These are phyloP conservation scores for Paratilapia polleni DNA, from an alignment of 2,113 vertebrate species.

Conservation along the genomic window DNA sequence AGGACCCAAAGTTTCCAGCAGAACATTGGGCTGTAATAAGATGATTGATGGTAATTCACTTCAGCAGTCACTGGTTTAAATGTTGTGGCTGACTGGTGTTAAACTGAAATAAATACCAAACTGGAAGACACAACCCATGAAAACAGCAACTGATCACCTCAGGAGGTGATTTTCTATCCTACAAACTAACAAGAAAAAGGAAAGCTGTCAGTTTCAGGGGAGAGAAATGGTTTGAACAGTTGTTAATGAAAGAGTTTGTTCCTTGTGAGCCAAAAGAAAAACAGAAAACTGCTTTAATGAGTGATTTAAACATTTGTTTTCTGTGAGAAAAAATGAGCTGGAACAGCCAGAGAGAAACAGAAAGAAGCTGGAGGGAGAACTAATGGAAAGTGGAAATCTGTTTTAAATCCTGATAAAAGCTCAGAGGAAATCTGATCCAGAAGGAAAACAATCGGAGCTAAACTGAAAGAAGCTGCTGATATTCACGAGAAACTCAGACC, in stretches of 20 bases:
- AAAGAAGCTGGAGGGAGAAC: background rate
- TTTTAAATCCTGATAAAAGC: background rate
- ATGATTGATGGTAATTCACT: background rate
- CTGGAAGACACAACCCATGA: background rate
- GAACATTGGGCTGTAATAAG: background rate
- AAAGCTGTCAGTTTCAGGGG: rapidly evolving
- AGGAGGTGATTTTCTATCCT: background rate
- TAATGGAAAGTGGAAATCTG: background rate
- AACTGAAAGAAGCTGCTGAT: background rate
- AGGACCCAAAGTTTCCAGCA: background rate
- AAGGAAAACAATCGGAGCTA: background rate
- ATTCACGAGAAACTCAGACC: background rate
- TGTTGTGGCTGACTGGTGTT: background rate
- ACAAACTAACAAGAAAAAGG: background rate
- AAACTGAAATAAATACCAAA: too few species aligned
- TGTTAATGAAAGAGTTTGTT: background rate
- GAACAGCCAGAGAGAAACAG: background rate
- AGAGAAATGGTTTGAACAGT: background rate
- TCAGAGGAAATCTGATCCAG: background rate
- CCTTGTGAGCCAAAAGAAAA: background rate
- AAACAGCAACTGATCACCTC: background rate
- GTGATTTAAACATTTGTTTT: background rate
- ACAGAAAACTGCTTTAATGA: background rate
- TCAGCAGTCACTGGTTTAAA: background rate
- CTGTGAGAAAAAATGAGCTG: background rate